phyloP scores from a whole-genome alignment of 2,888 invertebrate species.

The Tachystola acroxantha region DNA sequence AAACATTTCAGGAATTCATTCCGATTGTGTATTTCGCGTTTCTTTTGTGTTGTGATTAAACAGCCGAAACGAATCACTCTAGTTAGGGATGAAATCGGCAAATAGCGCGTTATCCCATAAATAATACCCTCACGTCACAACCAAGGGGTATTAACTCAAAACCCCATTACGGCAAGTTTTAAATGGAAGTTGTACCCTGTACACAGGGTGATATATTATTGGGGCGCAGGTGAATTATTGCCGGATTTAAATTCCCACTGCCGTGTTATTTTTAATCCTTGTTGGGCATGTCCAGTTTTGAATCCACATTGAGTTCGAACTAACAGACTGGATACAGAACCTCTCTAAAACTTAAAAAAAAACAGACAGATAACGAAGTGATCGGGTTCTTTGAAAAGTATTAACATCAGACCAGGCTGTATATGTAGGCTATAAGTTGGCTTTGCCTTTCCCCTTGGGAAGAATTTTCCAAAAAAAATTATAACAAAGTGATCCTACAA shows the following conservation, averaged over 20 bases:
- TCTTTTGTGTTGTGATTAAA: constrained; percentile 1
- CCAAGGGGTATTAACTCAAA: constrained; percentile 55
- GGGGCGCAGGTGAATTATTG: constrained; percentile 38
- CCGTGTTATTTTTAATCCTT: constrained; percentile 31
- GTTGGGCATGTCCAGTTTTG: background rate
- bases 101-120: constrained; percentile 38
- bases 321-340: too few relatives aligned
- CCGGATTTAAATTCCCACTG: constrained; percentile 19
- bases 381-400: too few relatives aligned
- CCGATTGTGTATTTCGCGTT: too few relatives aligned
- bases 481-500: too few relatives aligned
- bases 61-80: constrained; percentile 2
- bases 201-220: constrained; percentile 48
- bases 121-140: constrained; percentile 44
- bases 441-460: too few relatives aligned
- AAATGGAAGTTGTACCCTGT: constrained; percentile 44
- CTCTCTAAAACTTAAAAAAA: too few relatives aligned
- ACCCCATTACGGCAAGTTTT: constrained; percentile 59
- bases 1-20: too few relatives aligned
- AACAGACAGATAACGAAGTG: too few relatives aligned
- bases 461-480: too few relatives aligned
- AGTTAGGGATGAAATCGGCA: constrained; percentile 22
- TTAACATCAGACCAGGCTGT: too few relatives aligned
- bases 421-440: too few relatives aligned
- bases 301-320: too few relatives aligned